Evolutionary conservation across 2,113 vertebrate species (phyloP).

Genomic region (Cichladusa arquata): DNA sequence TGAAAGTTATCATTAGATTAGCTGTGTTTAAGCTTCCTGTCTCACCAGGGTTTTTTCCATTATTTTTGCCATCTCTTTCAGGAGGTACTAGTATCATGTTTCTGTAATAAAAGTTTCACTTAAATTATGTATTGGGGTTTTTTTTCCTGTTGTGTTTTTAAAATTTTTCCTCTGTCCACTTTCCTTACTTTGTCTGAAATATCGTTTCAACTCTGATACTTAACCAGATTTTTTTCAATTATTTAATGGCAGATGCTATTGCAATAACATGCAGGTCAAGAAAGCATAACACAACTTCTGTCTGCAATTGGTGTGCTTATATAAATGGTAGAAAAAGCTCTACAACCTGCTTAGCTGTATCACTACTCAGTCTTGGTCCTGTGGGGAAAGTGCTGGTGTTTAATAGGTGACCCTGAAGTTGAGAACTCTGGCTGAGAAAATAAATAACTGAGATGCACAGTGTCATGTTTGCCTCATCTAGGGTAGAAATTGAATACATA

Average conservation of each 20-base stretch:
- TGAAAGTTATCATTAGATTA: conserved; percentile 15
- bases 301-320: not conserved
- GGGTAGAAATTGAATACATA: not conserved
- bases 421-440: not conserved
- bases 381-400: not conserved
- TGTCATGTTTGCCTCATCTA: not conserved
- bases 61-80: conserved; percentile 26
- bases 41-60: conserved; percentile 38
- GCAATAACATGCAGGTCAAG: not conserved
- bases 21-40: conserved; percentile 46
- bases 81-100: not conserved
- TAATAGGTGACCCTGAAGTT: not conserved
- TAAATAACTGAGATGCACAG: not conserved
- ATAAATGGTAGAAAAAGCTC: not conserved
- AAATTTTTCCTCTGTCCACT: not conserved
- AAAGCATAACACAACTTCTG: not conserved
- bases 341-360: not conserved
- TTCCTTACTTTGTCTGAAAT: not conserved
- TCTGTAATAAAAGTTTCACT: conserved; percentile 4
- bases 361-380: not conserved
- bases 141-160: not conserved
- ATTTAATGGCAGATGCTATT: not conserved
- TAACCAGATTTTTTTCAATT: not conserved
- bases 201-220: not conserved
- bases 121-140: not conserved